A percentile compares a stretch with the other conserved stretches of the same genome.
Evolutionary conservation across 2,888 invertebrate species (phyloP).

Genomic region (Margaritifera margaritifera): DNA sequence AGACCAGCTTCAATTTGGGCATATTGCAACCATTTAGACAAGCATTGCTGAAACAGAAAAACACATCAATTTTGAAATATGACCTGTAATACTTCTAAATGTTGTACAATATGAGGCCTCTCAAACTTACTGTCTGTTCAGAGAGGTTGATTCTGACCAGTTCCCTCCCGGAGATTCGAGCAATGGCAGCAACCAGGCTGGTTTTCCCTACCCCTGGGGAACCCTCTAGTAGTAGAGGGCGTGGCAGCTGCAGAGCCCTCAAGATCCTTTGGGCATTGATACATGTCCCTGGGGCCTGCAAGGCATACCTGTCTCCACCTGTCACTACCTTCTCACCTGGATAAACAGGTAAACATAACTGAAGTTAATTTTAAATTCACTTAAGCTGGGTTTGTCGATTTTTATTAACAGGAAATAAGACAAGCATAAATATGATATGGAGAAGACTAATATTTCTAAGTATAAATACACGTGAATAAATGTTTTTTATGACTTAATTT

Average conservation of each 20-base stretch:
- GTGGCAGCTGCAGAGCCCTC: slow-evolving; percentile 87
- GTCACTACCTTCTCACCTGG: slow-evolving; percentile 18
- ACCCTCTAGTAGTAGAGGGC: slow-evolving; percentile 93
- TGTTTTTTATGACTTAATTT: no score
- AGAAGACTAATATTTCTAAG: no score
- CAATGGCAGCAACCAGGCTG: slow-evolving; percentile 91
- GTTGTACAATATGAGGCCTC: background rate
- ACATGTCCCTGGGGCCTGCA: slow-evolving; percentile 74
- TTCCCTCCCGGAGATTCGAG: slow-evolving; percentile 86
- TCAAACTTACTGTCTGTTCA: slow-evolving; percentile 89
- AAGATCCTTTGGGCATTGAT: slow-evolving; percentile 88
- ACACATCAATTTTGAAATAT: background rate
- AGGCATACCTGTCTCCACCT: slow-evolving; percentile 52
- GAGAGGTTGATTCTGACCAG: slow-evolving; percentile 96
- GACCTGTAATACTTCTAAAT: background rate
- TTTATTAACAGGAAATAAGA: no score
- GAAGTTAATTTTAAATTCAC: no score
- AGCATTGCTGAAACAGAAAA: background rate
- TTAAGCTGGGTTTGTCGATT: no score
- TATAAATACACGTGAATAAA: no score
- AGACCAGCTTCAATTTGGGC: background rate
- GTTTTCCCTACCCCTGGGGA: slow-evolving; percentile 99
- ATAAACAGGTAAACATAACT: background rate
- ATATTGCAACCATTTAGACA: background rate
- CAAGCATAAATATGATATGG: no score